Evolutionary conservation across 2,113 vertebrate genomes (phyloP).

Genomic region (Heteronetta atricapilla): DNA sequence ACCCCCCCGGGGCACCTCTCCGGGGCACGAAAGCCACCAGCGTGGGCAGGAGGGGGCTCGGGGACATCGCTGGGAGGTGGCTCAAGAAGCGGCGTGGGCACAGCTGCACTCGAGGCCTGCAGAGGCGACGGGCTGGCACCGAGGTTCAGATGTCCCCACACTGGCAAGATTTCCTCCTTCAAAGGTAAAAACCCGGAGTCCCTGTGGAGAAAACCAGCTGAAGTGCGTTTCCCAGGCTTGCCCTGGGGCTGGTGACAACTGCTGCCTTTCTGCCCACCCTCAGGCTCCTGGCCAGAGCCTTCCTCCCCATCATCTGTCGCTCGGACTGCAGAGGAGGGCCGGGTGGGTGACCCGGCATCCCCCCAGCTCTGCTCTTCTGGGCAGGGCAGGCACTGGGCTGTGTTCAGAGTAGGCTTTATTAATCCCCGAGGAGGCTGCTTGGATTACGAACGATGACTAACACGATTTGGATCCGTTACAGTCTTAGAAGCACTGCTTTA

Average conservation of each 20-base stretch:
- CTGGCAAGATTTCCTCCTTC: background rate
- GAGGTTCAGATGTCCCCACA: background rate
- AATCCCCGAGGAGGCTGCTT: background rate
- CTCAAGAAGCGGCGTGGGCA: background rate
- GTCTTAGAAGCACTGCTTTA: background rate
- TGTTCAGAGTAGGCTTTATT: background rate
- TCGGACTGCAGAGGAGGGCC: background rate
- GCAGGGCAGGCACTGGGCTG: background rate
- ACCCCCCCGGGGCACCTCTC: background rate
- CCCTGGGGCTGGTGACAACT: background rate
- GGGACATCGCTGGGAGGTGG: background rate
- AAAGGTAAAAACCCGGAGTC: background rate
- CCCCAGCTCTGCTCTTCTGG: background rate
- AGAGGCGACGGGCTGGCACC: background rate
- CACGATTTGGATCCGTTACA: background rate
- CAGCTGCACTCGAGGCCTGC: background rate
- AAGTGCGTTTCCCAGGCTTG: background rate
- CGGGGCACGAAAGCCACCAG: background rate
- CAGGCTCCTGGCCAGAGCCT: background rate
- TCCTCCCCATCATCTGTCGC: accelerated
- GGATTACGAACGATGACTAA: background rate
- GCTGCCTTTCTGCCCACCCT: too few relatives aligned
- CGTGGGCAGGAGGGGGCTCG: too few relatives aligned
- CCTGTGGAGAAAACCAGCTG: too few relatives aligned
- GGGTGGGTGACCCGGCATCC: too few relatives aligned